These are phyloP conservation scores for Macrobrachium nipponense DNA, from an alignment of 1,140 invertebrate genomes.

Conservation along the genomic window DNA sequence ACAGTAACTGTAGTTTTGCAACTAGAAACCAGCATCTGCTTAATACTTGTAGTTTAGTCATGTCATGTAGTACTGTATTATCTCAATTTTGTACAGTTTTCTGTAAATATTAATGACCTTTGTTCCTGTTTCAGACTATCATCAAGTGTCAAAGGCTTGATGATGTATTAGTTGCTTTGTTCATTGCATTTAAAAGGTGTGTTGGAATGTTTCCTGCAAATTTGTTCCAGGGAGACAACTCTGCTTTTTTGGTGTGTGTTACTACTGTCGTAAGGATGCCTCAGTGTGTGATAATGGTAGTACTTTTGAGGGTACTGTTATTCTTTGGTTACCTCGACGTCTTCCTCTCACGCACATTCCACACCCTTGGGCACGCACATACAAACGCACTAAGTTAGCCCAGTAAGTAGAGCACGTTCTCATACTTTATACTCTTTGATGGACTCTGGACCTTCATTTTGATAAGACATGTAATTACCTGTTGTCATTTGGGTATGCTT, in stretches of 20 bases:
- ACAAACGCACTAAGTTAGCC: conserved; percentile 79
- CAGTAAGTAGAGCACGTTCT: conserved; percentile 66
- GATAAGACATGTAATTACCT: too few relatives aligned
- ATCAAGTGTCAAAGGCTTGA: neutral
- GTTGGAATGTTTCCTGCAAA: neutral
- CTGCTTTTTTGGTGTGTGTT: conserved; percentile 51
- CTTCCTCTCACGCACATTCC: conserved; percentile 66
- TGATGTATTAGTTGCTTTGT: conserved; percentile 11
- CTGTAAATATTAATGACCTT: too few relatives aligned
- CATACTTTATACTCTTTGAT: too few relatives aligned
- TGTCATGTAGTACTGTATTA: too few relatives aligned
- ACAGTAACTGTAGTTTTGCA: too few relatives aligned
- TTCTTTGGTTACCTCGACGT: conserved; percentile 29
- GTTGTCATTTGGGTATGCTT: too few relatives aligned
- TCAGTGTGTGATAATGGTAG: conserved; percentile 45
- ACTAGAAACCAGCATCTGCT: too few relatives aligned
- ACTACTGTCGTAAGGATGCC: conserved; percentile 44
- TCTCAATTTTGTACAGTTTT: too few relatives aligned
- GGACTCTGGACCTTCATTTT: too few relatives aligned
- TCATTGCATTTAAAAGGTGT: too few relatives aligned
- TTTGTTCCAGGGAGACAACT: conserved; percentile 34
- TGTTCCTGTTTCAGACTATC: neutral
- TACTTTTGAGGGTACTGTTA: conserved; percentile 22
- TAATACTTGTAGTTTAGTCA: too few relatives aligned
- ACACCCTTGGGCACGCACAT: conserved; percentile 91